These are phyloP conservation scores for Apoderus coryli DNA, from an alignment of 2,888 invertebrate species.

Conservation along the genomic window DNA sequence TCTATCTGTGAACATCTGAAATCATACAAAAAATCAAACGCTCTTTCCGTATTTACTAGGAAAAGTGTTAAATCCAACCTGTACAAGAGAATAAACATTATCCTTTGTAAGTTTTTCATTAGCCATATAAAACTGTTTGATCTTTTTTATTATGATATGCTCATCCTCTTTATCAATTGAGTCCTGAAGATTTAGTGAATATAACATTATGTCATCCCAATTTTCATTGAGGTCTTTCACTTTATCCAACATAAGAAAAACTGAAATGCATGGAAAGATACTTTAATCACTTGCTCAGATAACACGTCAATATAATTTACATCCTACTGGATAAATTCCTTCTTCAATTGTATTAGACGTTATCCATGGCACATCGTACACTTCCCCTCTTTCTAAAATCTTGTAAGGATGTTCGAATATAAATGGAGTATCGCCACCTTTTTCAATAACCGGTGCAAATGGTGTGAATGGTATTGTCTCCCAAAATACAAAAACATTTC, in stretches of 20 bases:
- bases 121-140: conserved; percentile 23
- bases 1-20: conserved; percentile 48
- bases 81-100: conserved; percentile 20
- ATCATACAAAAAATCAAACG: conserved; percentile 5
- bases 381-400: conserved; percentile 42
- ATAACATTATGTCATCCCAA: conserved; percentile 24
- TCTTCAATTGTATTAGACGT: conserved; percentile 54
- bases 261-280: conserved; percentile 13
- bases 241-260: conserved; percentile 16
- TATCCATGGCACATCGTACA: conserved; percentile 54
- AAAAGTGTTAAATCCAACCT: conserved; percentile 18
- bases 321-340: conserved; percentile 52
- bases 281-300: not conserved
- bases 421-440: conserved; percentile 41
- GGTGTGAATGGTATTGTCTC: conserved; percentile 20
- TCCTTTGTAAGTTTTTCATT: conserved; percentile 17
- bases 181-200: conserved; percentile 22
- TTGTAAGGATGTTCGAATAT: conserved; percentile 47
- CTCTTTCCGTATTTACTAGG: not conserved
- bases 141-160: conserved; percentile 18
- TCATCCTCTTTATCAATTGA: conserved; percentile 19
- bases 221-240: conserved; percentile 30
- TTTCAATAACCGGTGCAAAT: conserved; percentile 27
- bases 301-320: conserved; percentile 29
- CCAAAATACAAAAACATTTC: conserved; percentile 36